A percentile compares a stretch with the other conserved stretches of the same genome.
phyloP scores from a whole-genome alignment of 2,113 vertebrate genomes.

The Thamnophis sirtalis region DNA sequence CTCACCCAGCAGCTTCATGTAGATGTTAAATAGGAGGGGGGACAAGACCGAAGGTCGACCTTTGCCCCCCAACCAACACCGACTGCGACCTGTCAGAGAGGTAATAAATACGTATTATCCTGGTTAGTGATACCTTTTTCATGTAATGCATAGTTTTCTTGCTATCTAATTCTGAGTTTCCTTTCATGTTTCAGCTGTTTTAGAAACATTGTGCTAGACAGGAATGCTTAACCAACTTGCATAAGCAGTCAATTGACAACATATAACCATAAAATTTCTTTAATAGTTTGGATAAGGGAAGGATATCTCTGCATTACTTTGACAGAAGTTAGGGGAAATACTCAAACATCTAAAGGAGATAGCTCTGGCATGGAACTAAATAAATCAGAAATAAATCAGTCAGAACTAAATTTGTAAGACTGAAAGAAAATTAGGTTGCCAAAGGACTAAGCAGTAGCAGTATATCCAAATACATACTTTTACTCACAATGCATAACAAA shows the following conservation, averaged over 20 bases:
- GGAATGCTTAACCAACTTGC: not conserved
- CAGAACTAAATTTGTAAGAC: not conserved
- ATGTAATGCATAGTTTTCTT: fast-evolving
- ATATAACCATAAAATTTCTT: not conserved
- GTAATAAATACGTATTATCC: not conserved
- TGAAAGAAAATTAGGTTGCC: not conserved
- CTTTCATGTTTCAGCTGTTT: not conserved
- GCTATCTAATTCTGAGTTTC: not conserved
- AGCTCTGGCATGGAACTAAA: not conserved
- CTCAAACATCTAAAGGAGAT: not conserved
- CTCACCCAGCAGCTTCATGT: no score
- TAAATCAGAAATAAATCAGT: not conserved
- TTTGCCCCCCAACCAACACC: no score
- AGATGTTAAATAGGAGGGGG: no score
- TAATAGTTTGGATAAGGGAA: not conserved
- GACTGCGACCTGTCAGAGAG: no score
- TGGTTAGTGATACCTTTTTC: not conserved
- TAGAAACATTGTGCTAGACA: not conserved
- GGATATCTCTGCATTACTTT: not conserved
- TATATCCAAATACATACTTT: not conserved
- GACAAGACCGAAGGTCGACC: no score
- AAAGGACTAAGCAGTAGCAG: not conserved
- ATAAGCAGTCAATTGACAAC: not conserved
- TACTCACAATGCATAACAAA: not conserved
- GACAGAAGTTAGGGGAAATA: not conserved